Base-by-base conservation (phyloP, 2,797 vertebrate genomes). In the Lindbergichthys nudifrons region DNA sequence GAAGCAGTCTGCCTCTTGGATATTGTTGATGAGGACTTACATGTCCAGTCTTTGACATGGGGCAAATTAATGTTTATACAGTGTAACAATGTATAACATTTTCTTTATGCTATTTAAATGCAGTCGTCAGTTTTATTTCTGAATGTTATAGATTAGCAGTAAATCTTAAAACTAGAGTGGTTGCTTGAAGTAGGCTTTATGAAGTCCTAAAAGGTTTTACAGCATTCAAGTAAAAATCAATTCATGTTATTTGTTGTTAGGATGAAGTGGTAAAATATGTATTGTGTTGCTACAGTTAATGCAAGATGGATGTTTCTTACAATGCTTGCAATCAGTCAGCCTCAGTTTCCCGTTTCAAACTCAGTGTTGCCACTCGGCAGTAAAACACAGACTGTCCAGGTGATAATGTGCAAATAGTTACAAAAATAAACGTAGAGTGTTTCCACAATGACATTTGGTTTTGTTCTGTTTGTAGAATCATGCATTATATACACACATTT, bases 1-100 rank as follows among this genome's bases (percentile, higher is more conserved):
- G 75, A 81, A 76, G 79, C 83, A 76, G 79, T 75, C 87, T 87
- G 86, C 72, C 80, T 86, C 75, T 81, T 70, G 70, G 70, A 78
- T 85, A 80, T 84, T 86, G 82, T 85, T 83, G 81, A 83, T 69
- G 84, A 80, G 51, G 60, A 75, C 70, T 65, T 64, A 81, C 58
- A 73, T 82, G 73, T 84, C 77, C 48, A 12, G 67, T 79, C 56
- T 76, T 65, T 83, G 70, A 67, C 69, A 67, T 67, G 57, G 47
- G 67, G 10, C 66, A 36, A 36, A 36, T 36, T 8, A 30, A 26
- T 4, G 4, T 51, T 23, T 81, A 10, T 47, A 2, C 45, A 53
- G 32, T 10, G 30, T 30, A 70, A 43, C 12, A 19, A 16, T 54
- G 15, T 70, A 10, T 52, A 8, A 42, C 46, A 19, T 59, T 52